Evolutionary conservation across 2,113 vertebrate genomes (phyloP), one percentile per base, ranked within the genome.

Genomic region (Rhinoderma darwinii): DNA sequence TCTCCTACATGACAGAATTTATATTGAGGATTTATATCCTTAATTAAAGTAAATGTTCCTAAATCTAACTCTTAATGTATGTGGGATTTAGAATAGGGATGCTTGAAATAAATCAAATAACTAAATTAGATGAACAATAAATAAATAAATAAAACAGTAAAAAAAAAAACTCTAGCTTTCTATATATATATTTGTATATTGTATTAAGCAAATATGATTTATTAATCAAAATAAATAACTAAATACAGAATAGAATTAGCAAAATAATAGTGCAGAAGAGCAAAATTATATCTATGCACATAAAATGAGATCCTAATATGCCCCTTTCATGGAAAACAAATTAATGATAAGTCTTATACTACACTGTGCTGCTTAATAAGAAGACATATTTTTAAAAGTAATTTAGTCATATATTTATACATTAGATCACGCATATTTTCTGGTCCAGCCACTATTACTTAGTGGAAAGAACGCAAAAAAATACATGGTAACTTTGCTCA

Each of bases 1-100:
- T 74, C 35, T 74, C 63, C 20, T 61, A 44, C 41, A 35, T 73
- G 77, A 61, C 63, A 81, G 32, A 61, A 82, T 54, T 35, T 86
- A 54, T 59, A 41, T 44, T 59, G 35, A 68, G 47, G 17, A 81
- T 77, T 50, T 47, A 81, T 86, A n/a, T n/a, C 14, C 32, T 54
- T 20, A 39, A 80, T 70, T 73, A 66, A n/a, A 27, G 15, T 82
- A 86, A 80, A 80, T 81, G 25, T 32, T 6, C 47, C 18, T 43
- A 30, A 7, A 30, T 22, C 27, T 76, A 25, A 30, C 25, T 47
- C 8, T 35, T 75, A 37, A 74, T 56, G 22, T 81, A 37, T 39
- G 5, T 14, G 68, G 1, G 7, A 54, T 50, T 54, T 8, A 25
- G 35, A 41, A 51, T 56, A 15, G 4, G 11, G 27, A 63, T 43